Conservation (phyloP, 2,113 vertebrate genomes). For the Panthera leo region DNA sequence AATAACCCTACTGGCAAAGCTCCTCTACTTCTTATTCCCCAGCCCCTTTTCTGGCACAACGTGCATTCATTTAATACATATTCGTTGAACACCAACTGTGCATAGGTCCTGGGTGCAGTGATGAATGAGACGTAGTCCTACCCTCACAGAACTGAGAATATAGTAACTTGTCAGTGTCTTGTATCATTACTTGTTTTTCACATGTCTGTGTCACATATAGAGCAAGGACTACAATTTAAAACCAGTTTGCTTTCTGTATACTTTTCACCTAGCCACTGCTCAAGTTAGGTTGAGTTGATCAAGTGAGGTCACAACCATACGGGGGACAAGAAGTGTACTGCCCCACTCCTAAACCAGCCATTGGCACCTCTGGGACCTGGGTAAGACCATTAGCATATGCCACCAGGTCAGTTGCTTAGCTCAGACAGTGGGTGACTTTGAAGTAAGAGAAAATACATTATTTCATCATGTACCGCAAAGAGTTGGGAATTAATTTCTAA, state of each 20-base stretch:
- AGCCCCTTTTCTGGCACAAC: not conserved
- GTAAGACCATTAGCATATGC: not conserved
- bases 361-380: accelerated
- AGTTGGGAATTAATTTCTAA: not conserved
- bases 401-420: not conserved
- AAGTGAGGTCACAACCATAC: not conserved
- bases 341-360: not conserved
- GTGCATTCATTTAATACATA: not conserved
- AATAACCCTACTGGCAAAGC: not conserved
- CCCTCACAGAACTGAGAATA: constrained; percentile 38
- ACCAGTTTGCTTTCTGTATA: not conserved
- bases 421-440: not conserved
- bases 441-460: not conserved
- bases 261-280: not conserved
- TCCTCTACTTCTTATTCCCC: not conserved
- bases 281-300: not conserved
- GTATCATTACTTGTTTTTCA: constrained; percentile 23
- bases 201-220: not conserved
- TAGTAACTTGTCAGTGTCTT: not conserved
- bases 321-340: not conserved
- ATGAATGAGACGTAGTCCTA: not conserved
- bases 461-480: not conserved
- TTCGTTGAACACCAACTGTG: not conserved
- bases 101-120: not conserved
- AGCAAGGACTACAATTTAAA: not conserved